These are phyloP conservation scores for Cyrtodaria siliqua DNA, from an alignment of 2,888 invertebrate species.

Conservation along the genomic window DNA sequence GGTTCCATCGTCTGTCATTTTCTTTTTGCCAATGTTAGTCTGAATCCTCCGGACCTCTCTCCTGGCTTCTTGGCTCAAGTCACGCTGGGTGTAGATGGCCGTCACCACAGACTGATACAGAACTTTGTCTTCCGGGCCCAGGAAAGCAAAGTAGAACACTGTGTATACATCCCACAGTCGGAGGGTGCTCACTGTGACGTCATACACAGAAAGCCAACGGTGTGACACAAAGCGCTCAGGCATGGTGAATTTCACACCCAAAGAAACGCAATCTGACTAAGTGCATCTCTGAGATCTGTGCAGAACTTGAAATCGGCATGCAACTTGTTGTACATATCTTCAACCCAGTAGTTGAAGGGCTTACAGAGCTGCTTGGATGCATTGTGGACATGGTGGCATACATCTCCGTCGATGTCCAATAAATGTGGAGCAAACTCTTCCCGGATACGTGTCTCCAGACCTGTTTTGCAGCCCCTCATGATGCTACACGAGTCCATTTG, in stretches of 20 bases:
- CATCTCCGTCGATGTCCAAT: conserved; percentile 71
- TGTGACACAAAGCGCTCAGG: conserved; percentile 52
- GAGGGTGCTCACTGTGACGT: conserved; percentile 25
- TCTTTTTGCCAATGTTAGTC: conserved; percentile 14
- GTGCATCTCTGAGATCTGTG: conserved; percentile 41
- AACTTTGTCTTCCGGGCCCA: too few species aligned
- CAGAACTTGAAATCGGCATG: conserved; percentile 62
- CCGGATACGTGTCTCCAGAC: conserved; percentile 60
- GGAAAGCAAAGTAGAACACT: conserved; percentile 37
- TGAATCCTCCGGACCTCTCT: conserved; percentile 27
- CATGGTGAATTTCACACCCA: conserved; percentile 46
- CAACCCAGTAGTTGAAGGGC: conserved; percentile 57
- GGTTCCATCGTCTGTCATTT: conserved; percentile 37
- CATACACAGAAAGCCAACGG: conserved; percentile 56
- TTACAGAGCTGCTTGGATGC: conserved; percentile 62
- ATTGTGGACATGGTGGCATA: conserved; percentile 71
- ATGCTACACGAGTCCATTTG: conserved; percentile 69
- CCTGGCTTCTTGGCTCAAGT: too few species aligned
- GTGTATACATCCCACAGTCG: conserved; percentile 29
- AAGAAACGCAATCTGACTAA: conserved; percentile 43
- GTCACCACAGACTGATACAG: too few species aligned
- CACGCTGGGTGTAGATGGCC: too few species aligned
- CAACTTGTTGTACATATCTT: conserved; percentile 48
- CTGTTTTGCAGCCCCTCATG: conserved; percentile 65
- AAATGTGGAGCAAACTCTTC: conserved; percentile 63